Evolutionary conservation across 2,888 invertebrate species (phyloP).

Genomic region (Notocelia uddmanniana): DNA sequence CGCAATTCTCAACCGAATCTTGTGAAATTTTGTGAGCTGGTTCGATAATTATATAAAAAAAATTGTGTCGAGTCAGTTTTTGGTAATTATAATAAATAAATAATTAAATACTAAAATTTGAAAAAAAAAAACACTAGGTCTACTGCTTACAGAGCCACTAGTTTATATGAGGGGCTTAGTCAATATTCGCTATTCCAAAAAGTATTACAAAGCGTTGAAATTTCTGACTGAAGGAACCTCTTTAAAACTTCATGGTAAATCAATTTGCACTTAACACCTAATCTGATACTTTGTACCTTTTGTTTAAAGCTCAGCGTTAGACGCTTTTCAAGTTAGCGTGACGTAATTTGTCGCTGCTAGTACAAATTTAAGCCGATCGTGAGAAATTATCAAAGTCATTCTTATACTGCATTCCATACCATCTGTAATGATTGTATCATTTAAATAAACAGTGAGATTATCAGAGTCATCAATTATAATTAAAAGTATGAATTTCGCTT

Average conservation of each 20-base stretch:
- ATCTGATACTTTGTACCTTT: conserved; percentile 24
- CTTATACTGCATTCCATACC: conserved; percentile 13
- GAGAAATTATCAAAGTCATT: conserved; percentile 41
- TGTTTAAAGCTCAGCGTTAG: conserved; percentile 24
- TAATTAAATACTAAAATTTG: too few species aligned
- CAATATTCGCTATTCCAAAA: too few species aligned
- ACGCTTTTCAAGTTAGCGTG: conserved; percentile 31
- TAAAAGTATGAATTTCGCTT: conserved; percentile 37
- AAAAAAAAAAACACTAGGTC: too few species aligned
- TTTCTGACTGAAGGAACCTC: background rate
- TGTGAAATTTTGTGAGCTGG: too few species aligned
- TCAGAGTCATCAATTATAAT: conserved; percentile 43
- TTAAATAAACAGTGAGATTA: conserved; percentile 33
- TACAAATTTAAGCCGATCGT: conserved; percentile 36
- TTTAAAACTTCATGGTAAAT: background rate
- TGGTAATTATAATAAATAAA: too few species aligned
- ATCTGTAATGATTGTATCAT: conserved; percentile 37
- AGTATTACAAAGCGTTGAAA: too few species aligned
- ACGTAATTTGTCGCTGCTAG: conserved; percentile 34
- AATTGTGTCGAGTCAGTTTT: too few species aligned
- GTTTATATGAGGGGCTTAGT: too few species aligned
- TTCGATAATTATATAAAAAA: too few species aligned
- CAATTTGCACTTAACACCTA: conserved; percentile 1
- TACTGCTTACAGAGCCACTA: too few species aligned
- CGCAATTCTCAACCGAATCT: too few species aligned